A percentile compares a stretch with the other conserved stretches of the same genome.
These are phyloP conservation scores for Drosophila seguyi DNA, from an alignment of 1,140 invertebrate species.

Conservation along the genomic window DNA sequence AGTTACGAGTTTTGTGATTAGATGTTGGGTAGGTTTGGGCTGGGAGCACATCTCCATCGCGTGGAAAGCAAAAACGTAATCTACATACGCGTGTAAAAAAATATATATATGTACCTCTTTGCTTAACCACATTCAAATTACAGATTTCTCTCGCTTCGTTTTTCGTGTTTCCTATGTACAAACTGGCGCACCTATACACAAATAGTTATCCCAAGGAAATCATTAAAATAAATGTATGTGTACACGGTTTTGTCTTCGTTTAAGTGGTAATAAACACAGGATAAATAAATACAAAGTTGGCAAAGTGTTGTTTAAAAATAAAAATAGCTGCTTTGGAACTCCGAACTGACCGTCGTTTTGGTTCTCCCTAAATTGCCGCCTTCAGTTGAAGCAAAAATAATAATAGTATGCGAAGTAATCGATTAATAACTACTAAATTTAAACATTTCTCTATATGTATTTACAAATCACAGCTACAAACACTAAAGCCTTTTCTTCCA, in stretches of 20 bases:
- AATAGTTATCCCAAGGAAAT: slow-evolving; percentile 29
- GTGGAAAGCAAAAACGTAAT: slow-evolving; percentile 64
- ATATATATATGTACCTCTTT: slow-evolving; percentile 69
- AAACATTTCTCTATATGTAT: slow-evolving; percentile 78
- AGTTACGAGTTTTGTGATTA: slow-evolving; percentile 42
- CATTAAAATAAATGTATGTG: slow-evolving; percentile 50
- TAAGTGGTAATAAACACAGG: slow-evolving; percentile 52
- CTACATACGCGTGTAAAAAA: slow-evolving; percentile 67
- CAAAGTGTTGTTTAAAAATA: slow-evolving; percentile 55
- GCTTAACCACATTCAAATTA: slow-evolving; percentile 50
- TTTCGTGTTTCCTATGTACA: slow-evolving; percentile 54
- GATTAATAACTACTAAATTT: slow-evolving; percentile 76
- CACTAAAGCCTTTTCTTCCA: slow-evolving; percentile 62
- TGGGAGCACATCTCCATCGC: slow-evolving; percentile 9
- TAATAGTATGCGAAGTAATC: slow-evolving; percentile 61
- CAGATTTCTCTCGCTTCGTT: slow-evolving; percentile 31
- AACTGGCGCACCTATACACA: slow-evolving; percentile 50
- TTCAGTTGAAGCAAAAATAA: slow-evolving; percentile 50
- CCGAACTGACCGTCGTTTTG: slow-evolving; percentile 44
- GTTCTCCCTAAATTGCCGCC: slow-evolving; percentile 20
- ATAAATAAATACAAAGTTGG: slow-evolving; percentile 81
- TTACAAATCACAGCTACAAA: slow-evolving; percentile 83
- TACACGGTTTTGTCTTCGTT: slow-evolving; percentile 30
- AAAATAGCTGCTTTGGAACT: slow-evolving; percentile 69
- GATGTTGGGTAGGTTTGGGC: slow-evolving; percentile 10